Evolutionary conservation across 2,888 invertebrate species (phyloP).

Genomic region (Dryocosmus kuriphilus): DNA sequence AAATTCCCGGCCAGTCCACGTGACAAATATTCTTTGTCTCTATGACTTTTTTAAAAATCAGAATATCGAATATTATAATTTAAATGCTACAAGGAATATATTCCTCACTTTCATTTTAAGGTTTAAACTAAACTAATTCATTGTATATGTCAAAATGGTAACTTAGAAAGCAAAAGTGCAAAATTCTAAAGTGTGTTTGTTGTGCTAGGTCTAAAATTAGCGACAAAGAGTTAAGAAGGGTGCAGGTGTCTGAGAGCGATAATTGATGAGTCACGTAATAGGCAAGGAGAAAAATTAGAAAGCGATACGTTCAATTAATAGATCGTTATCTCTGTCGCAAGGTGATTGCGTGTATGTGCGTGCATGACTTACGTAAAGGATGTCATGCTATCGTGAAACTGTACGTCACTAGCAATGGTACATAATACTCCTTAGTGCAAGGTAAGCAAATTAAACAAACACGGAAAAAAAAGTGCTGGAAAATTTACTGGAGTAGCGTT

Average conservation of each 20-base stretch:
- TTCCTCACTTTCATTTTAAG: neutral
- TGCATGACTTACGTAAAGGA: constrained; percentile 50
- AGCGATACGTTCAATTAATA: constrained; percentile 57
- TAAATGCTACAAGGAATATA: neutral
- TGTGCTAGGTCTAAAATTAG: constrained; percentile 7
- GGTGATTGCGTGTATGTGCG: constrained; percentile 55
- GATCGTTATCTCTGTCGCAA: constrained; percentile 56
- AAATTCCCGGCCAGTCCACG: neutral
- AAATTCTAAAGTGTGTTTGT: neutral
- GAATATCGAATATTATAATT: neutral
- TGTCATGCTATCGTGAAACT: constrained; percentile 50
- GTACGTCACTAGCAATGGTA: neutral
- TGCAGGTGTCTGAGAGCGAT: neutral
- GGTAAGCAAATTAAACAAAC: constrained; percentile 11
- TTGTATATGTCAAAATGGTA: neutral
- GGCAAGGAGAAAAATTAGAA: constrained; percentile 51
- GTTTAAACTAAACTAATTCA: neutral
- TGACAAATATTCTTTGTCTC: neutral
- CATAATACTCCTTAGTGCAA: neutral
- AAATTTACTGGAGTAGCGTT: too few species aligned
- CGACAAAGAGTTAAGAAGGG: constrained; percentile 30
- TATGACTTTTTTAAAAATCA: neutral
- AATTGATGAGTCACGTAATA: constrained; percentile 43
- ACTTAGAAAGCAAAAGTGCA: neutral
- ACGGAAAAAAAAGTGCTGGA: too few species aligned